Conservation (phyloP, 2,888 invertebrate species). For the Pollenia angustigena region DNA sequence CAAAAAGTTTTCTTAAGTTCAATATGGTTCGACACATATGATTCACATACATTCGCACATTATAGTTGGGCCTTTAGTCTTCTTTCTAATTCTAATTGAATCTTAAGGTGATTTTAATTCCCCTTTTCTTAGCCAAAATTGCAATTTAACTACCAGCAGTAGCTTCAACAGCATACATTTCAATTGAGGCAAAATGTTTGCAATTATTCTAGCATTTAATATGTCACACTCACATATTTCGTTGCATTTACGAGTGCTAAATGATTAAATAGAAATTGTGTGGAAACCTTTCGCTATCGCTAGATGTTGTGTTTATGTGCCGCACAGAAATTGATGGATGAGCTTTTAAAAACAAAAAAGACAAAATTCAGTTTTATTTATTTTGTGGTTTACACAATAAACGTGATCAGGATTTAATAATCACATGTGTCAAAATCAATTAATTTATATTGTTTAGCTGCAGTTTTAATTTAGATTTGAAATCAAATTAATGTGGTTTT, state of each 20-base stretch:
- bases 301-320: not conserved
- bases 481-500: conserved; percentile 12
- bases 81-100: not conserved
- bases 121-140: not conserved
- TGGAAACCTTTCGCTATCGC: conserved; percentile 47
- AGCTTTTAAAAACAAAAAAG: conserved; percentile 4
- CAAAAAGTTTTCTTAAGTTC: no score
- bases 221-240: not conserved
- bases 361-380: conserved; percentile 46
- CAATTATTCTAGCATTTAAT: conserved; percentile 36
- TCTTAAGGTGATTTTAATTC: not conserved
- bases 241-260: conserved; percentile 11
- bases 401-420: conserved; percentile 66
- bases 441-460: conserved; percentile 19
- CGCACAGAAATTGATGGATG: conserved; percentile 35
- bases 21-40: no score
- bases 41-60: no score
- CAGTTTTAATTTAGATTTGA: conserved; percentile 29
- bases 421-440: conserved; percentile 15
- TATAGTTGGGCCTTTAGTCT: no score
- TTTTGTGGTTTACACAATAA: conserved; percentile 64
- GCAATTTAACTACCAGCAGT: not conserved
- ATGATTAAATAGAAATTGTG: conserved; percentile 37
- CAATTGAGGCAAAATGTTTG: conserved; percentile 30
- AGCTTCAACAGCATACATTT: conserved; percentile 9